A percentile compares a stretch with the other conserved stretches of the same genome.
Evolutionary conservation across 2,797 vertebrate species (phyloP).

Genomic region (Phrynocephalus forsythii): DNA sequence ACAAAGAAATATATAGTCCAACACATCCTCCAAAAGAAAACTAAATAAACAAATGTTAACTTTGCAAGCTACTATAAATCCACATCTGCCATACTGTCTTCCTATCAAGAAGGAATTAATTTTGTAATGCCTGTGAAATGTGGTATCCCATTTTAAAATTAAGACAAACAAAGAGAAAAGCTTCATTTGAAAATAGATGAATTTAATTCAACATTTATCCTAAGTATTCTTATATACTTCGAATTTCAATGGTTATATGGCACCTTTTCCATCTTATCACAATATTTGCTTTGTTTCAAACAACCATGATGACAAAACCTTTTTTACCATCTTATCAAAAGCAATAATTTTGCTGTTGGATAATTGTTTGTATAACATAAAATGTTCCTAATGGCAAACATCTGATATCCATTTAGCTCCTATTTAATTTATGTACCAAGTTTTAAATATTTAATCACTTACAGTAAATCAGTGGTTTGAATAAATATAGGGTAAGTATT

Average conservation of each 20-base stretch:
- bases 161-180: constrained; percentile 60
- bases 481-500: constrained; percentile 71
- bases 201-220: constrained; percentile 45
- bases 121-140: constrained; percentile 22
- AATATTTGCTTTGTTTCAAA: constrained; percentile 78
- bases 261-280: constrained; percentile 73
- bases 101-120: constrained; percentile 37
- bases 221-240: constrained; percentile 57
- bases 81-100: not conserved
- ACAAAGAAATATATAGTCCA: not conserved
- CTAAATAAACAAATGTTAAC: constrained; percentile 1
- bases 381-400: constrained; percentile 81
- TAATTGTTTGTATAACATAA: constrained; percentile 84
- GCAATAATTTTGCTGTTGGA: too few relatives aligned
- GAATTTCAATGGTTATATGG: constrained; percentile 65
- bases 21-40: not conserved
- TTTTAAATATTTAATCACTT: constrained; percentile 81
- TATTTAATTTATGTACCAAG: constrained; percentile 83
- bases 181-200: constrained; percentile 56
- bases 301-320: constrained; percentile 74
- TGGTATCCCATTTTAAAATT: constrained; percentile 51
- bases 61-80: constrained; percentile 30
- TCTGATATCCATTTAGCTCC: constrained; percentile 81
- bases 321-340: too few relatives aligned
- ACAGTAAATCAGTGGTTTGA: constrained; percentile 77